phyloP scores from a whole-genome alignment of 2,888 invertebrate genomes.

The Leucania comma region DNA sequence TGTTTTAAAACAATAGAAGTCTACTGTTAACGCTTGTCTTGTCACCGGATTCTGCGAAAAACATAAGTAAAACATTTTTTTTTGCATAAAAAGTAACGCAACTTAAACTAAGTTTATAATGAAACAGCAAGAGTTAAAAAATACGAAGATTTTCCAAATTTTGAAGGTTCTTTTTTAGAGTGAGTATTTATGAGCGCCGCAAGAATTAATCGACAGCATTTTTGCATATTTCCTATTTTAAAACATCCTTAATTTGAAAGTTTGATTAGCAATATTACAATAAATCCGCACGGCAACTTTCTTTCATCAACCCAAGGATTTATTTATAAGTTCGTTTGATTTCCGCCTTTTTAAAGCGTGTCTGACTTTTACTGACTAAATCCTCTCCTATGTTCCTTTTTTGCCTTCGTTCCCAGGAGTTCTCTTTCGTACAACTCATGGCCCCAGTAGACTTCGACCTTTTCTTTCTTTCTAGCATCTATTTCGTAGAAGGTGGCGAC shows the following conservation, averaged over 20 bases:
- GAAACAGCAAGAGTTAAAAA: not conserved
- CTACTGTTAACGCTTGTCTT: not conserved
- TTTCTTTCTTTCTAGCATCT: no score
- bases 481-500: no score
- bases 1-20: not conserved
- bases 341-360: not conserved
- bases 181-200: not conserved
- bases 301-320: conserved; percentile 6
- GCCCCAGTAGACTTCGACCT: no score
- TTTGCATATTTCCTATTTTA: not conserved
- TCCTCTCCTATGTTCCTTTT: no score
- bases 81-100: not conserved
- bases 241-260: not conserved
- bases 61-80: not conserved
- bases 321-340: not conserved
- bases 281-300: not conserved
- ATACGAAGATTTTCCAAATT: not conserved
- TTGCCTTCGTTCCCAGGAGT: no score
- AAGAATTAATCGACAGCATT: not conserved
- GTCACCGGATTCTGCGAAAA: not conserved
- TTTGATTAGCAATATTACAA: not conserved
- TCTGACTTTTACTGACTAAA: no score
- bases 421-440: no score
- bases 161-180: not conserved
- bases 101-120: no score